Percentiles rank a stretch among this genome's conserved stretches.
Evolutionary conservation across 2,888 invertebrate species (phyloP).

Genomic region (Chaetogeoica ovagalla): DNA sequence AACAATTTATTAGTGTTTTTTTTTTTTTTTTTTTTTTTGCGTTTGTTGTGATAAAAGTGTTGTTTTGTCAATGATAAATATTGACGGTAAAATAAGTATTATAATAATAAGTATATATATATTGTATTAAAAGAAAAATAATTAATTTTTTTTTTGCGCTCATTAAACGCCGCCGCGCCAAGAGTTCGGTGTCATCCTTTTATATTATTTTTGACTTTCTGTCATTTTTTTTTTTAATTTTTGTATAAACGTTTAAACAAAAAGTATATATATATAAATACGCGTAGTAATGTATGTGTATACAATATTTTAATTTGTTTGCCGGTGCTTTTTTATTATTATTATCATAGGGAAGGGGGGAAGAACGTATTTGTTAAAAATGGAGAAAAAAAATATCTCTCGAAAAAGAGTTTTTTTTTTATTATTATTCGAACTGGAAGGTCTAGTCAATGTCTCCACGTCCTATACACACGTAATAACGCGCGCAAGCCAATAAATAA

Average conservation of each 20-base stretch:
- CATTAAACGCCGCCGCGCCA: no score
- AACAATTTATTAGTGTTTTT: background rate
- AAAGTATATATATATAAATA: no score
- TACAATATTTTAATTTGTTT: slow-evolving; percentile 9
- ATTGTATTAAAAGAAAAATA: background rate
- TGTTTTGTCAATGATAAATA: background rate
- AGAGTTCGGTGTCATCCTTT: no score
- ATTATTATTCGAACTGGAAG: slow-evolving; percentile 1
- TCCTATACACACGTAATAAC: slow-evolving; percentile 2
- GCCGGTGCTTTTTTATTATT: slow-evolving; percentile 18
- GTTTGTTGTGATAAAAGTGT: slow-evolving; percentile 39
- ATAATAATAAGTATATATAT: background rate
- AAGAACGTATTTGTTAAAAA: slow-evolving; percentile 20
- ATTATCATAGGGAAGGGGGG: no score
- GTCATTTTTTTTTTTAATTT: no score
- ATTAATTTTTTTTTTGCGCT: no score
- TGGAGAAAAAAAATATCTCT: no score
- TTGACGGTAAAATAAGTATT: background rate
- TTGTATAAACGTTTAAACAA: no score
- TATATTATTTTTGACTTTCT: background rate
- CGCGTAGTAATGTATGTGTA: no score
- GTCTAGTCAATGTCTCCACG: slow-evolving; percentile 46
- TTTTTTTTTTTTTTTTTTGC: background rate
- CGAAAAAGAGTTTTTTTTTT: no score
- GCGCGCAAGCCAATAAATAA: no score